Base-by-base conservation (phyloP, 2,113 vertebrate genomes). In the Neodon shergylaensis region DNA sequence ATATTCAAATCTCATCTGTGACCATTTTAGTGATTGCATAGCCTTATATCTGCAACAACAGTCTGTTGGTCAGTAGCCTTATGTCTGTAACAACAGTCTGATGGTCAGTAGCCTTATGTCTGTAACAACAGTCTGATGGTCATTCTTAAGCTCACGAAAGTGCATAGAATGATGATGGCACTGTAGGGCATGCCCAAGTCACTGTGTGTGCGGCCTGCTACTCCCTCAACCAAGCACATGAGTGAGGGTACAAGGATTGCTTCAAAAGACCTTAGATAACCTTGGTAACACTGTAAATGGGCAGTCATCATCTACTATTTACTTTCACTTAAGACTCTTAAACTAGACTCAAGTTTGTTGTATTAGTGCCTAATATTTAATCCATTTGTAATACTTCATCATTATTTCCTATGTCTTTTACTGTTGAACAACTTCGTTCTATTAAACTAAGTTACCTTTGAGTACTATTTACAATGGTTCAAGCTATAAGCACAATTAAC, bases 151-250 rank as follows among this genome's bases (percentile, higher is more conserved):
- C 5, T 4, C 42, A 68, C 14, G 1, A 36, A 47, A 68, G 28
- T 10, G 24, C 10, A 68, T 49, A 86, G 31, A 6, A 65, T 58
- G 42, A 70, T 58, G n/a, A 47, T 22, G 42, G 54, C 68, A 68
- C 31, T 19, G 4, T 1, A 84, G 82, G 6, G 0, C 24, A 63
- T 65, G 26, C 61, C 13, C n/a, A 83, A 39, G 24, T 7, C 39
- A 44, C 4, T 31, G 2, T 44, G 4, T 31, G 1, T 66, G 17
- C 1, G 7, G 3, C 11, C 24, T 22, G 2, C 31, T 28, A 21
- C 49, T 70, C 42, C 13, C 1, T 24, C 12, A 44, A 1, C 21
- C 19, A n/a, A 26, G 6, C 39, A 12, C 39, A 47, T 76, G 36
- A 1, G 33, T 76, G n/a, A 36, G 44, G 33, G 19, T 36, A 33